Evolutionary conservation across 1,140 invertebrate species (phyloP).

Genomic region (Rhagoletis pomonella): DNA sequence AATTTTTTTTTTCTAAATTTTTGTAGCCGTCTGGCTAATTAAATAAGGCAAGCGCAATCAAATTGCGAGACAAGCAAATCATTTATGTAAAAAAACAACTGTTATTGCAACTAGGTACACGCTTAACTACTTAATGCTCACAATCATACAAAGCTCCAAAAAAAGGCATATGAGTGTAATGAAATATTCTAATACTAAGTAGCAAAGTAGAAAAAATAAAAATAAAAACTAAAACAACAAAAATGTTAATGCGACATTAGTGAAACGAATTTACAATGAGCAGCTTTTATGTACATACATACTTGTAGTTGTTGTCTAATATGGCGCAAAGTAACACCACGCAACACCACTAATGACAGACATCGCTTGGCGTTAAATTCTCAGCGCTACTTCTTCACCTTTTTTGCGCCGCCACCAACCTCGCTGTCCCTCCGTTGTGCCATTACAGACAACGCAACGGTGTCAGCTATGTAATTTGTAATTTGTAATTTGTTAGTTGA

Average conservation of each 20-base stretch:
- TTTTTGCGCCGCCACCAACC: not conserved
- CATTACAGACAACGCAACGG: not conserved
- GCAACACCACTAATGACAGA: not conserved
- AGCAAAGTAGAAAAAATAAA: not conserved
- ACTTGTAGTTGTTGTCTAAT: not conserved
- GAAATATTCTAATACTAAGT: not conserved
- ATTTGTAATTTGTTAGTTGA: too few relatives aligned
- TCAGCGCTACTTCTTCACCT: not conserved
- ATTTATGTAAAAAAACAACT: not conserved
- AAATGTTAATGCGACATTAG: constrained; percentile 14
- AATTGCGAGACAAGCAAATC: not conserved
- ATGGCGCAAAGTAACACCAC: not conserved
- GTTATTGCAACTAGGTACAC: too few relatives aligned
- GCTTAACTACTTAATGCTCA: too few relatives aligned
- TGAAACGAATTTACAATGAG: not conserved
- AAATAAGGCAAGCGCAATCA: not conserved
- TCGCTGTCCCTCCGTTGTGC: not conserved
- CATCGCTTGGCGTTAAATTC: not conserved
- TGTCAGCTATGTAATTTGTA: constrained; percentile 15
- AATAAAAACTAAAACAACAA: not conserved
- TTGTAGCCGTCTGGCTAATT: not conserved
- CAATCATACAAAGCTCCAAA: not conserved
- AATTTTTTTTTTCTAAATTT: too few relatives aligned
- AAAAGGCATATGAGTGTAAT: not conserved
- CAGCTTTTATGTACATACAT: too few relatives aligned